These are phyloP conservation scores for Heliocidaris erythrogramma DNA, from an alignment of 35 echinoderm and acorn worm species.

Conservation along the genomic window DNA sequence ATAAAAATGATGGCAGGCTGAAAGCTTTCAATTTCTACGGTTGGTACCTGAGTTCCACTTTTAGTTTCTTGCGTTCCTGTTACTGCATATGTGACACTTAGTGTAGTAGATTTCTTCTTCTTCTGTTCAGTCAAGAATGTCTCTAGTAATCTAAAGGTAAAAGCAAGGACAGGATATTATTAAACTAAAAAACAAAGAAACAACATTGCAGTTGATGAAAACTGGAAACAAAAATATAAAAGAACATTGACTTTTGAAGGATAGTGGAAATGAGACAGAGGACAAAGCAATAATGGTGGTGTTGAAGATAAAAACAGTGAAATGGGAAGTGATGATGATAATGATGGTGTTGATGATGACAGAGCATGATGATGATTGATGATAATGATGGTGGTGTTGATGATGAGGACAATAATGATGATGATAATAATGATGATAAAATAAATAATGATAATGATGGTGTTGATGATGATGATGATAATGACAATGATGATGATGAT, in stretches of 20 bases:
- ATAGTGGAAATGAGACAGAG: not conserved
- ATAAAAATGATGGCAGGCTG: not conserved
- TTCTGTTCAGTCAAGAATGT: slow-evolving; percentile 49
- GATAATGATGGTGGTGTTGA: not conserved
- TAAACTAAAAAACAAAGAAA: too few species aligned
- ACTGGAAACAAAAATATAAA: too few species aligned
- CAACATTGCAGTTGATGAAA: too few species aligned
- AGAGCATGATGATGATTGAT: slow-evolving; percentile 3
- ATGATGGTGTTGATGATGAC: not conserved
- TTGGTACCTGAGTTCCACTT: slow-evolving; percentile 52
- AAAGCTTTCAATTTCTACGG: not conserved
- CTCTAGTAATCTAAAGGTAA: slow-evolving; percentile 42
- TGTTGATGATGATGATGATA: not conserved
- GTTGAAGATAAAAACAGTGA: not conserved
- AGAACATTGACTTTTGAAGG: not conserved
- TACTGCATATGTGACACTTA: slow-evolving; percentile 61
- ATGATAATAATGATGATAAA: not conserved
- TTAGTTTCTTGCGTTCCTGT: slow-evolving; percentile 48
- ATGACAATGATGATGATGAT: not conserved
- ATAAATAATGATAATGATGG: not conserved
- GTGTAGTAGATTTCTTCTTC: slow-evolving; percentile 33
- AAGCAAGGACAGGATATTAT: not conserved
- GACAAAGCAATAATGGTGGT: not conserved
- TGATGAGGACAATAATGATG: too few species aligned
- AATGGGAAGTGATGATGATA: not conserved